phyloP scores from a whole-genome alignment of 2,797 vertebrate genomes.

The Hyperoplus lanceolatus region DNA sequence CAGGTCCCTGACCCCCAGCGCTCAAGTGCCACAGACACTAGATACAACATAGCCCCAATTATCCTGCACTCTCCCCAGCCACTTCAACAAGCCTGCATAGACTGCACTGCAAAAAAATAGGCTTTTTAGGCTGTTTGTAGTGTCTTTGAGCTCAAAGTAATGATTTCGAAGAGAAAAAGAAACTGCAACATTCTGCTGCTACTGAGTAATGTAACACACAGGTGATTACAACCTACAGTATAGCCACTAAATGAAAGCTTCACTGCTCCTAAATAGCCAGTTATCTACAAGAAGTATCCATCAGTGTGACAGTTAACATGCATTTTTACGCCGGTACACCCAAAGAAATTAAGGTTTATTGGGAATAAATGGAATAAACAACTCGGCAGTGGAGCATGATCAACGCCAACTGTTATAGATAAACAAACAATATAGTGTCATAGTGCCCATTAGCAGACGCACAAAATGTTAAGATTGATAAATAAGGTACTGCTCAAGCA shows the following conservation, averaged over 20 bases:
- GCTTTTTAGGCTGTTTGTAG: neutral
- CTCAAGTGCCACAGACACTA: constrained; percentile 93
- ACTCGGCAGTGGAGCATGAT: neutral
- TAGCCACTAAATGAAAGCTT: neutral
- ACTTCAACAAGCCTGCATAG: constrained; percentile 44
- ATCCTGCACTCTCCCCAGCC: constrained; percentile 80
- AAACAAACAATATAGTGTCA: neutral
- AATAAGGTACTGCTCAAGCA: neutral
- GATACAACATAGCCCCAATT: constrained; percentile 95
- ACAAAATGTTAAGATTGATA: neutral
- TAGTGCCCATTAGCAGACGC: neutral
- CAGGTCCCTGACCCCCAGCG: constrained; percentile 90
- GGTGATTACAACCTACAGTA: too few species aligned
- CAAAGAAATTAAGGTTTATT: neutral
- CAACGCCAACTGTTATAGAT: neutral
- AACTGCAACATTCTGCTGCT: neutral
- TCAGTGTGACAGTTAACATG: too few species aligned
- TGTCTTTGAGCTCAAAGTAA: neutral
- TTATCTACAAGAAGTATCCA: neutral
- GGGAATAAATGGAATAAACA: neutral
- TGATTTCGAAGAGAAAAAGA: neutral
- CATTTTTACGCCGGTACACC: too few species aligned
- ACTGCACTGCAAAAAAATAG: constrained; percentile 4
- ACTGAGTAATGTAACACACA: neutral
- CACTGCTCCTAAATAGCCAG: neutral